Conservation (phyloP, 1,140 invertebrate species). For the Sinella curviseta region DNA sequence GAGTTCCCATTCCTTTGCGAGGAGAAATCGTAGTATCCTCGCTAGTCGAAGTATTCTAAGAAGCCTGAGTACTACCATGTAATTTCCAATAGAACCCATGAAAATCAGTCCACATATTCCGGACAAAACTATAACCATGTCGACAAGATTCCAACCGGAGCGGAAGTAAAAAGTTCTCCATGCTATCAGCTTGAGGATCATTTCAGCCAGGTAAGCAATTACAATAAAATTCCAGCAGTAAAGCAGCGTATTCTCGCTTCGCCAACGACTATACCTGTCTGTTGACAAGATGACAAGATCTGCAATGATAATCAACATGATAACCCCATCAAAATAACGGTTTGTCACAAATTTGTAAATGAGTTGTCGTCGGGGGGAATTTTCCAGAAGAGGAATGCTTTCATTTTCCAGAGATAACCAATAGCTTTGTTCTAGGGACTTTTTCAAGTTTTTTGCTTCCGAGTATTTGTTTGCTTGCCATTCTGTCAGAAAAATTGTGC, state of each 20-base stretch:
- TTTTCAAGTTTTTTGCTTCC: not conserved
- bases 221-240: too few relatives aligned
- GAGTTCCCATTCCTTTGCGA: not conserved
- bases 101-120: constrained; percentile 32
- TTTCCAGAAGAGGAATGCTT: not conserved
- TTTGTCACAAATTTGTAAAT: not conserved
- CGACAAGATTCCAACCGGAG: constrained; percentile 13
- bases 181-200: constrained; percentile 25
- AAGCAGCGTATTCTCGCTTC: not conserved
- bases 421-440: not conserved
- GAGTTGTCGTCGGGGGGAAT: not conserved
- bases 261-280: not conserved
- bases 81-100: not conserved
- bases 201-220: constrained; percentile 19
- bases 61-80: not conserved
- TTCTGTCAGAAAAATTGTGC: not conserved
- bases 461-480: not conserved
- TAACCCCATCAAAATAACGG: not conserved
- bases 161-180: constrained; percentile 30
- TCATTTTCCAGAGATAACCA: not conserved
- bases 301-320: constrained; percentile 17
- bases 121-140: constrained; percentile 21
- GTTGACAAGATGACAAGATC: not conserved
- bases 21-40: not conserved
- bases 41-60: not conserved